Base-by-base conservation (phyloP, 2,888 invertebrate genomes). In the Dascillus cervinus region DNA sequence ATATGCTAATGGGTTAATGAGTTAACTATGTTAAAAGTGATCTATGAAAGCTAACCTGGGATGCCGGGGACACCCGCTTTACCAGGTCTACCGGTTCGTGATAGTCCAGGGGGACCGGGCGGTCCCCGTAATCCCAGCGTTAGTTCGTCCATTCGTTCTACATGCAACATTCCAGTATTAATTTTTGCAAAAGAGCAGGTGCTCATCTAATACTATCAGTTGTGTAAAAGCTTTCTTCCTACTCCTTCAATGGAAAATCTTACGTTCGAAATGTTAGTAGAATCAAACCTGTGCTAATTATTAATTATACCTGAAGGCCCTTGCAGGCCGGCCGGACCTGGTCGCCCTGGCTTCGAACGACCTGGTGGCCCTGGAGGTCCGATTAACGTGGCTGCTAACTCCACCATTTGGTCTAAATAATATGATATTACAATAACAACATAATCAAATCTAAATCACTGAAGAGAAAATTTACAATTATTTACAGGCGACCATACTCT, bases 341-440 rank as follows among this genome's bases (percentile, higher is more conserved):
- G 73, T 27, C 75, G 72, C 21, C 87, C 87, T 43, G 78, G 70
- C 52, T 73, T 75, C 13, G 76, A 74, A 25, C 66, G 64, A 23
- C 81, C 78, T 9, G 80, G 77, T 12, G 75, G 75, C 11, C 81
- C 80, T 19, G 82, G 77, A 3, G 79, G 77, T 28, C 80, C 79
- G 30, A 67, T 64, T 51, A 75, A 70, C 47, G 71, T 68, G 24
- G 76, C 67, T 24, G 78, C 69, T 50, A 88, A 65, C 54, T 85
- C 85, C 48, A 72, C 73, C 49, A 90, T 65, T 52, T 84, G 81
- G 50, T 84, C 89, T 88, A 39, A 34, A 39, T 29, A 29, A 32
- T 27, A n/a, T n/a, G n/a, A n/a, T n/a, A n/a, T 13, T 8, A 17
- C 5, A 17, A 17, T 17, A 17, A 17, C 5, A 17, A 19, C 11